These are phyloP conservation scores for Phymorhynchus buccinoides DNA, from an alignment of 1,140 invertebrate genomes.

Conservation along the genomic window DNA sequence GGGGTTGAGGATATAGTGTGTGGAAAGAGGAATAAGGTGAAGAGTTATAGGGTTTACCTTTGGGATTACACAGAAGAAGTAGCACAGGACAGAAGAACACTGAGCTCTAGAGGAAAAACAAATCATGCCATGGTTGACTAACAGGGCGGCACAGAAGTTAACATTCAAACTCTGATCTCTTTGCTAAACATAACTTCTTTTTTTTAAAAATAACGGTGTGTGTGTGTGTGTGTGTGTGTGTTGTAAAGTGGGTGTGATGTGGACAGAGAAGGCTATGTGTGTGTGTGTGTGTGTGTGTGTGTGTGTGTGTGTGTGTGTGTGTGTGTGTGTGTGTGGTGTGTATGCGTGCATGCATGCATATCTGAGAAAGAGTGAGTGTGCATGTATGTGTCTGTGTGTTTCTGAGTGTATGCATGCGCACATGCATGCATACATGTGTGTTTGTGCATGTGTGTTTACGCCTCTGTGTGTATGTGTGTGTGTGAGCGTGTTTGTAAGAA, in stretches of 20 bases:
- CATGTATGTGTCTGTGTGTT: no score
- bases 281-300: conserved; percentile 17
- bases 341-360: neutral
- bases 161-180: neutral
- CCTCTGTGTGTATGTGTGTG: no score
- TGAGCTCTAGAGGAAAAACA: neutral
- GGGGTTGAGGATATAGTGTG: no score
- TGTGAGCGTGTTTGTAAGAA: no score
- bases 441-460: no score
- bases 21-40: neutral
- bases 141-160: neutral
- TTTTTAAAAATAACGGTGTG: no score
- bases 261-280: no score
- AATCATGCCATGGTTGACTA: neutral
- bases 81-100: neutral
- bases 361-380: no score
- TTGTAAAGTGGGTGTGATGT: neutral
- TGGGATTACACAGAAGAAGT: neutral
- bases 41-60: neutral
- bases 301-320: conserved; percentile 15
- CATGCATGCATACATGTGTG: no score
- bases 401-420: no score
- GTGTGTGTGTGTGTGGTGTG: neutral
- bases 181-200: no score
- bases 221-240: conserved; percentile 1